A percentile compares a stretch with the other conserved stretches of the same genome.
phyloP scores from a whole-genome alignment of 2,113 vertebrate species.

The Recurvirostra avosetta region DNA sequence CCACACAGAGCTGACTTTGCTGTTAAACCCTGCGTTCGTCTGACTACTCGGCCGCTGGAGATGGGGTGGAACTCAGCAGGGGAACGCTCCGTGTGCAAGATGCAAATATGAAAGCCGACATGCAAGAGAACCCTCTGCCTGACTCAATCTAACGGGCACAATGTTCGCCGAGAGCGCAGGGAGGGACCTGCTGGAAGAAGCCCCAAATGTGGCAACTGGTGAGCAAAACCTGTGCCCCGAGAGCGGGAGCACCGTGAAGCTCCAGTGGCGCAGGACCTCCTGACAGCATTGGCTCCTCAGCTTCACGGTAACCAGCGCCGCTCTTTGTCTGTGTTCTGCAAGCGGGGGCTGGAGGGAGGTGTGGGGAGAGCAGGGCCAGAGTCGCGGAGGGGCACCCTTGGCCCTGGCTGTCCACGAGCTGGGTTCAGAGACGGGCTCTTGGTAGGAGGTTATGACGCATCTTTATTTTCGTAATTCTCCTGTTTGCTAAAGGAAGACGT shows the following conservation, averaged over 20 bases:
- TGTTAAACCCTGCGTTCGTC: neutral
- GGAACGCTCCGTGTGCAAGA: neutral
- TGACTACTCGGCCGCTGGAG: neutral
- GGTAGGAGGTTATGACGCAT: neutral
- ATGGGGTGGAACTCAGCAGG: neutral
- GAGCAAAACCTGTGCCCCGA: neutral
- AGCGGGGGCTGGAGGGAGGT: neutral
- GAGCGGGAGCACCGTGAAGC: neutral
- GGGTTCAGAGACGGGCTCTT: neutral
- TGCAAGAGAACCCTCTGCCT: neutral
- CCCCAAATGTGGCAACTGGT: neutral
- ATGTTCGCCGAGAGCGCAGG: too few relatives aligned
- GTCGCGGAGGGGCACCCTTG: neutral
- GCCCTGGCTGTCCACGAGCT: neutral
- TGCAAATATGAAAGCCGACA: neutral
- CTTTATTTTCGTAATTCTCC: neutral
- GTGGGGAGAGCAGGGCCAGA: neutral
- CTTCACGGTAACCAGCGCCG: neutral
- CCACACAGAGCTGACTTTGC: neutral
- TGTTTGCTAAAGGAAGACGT: neutral
- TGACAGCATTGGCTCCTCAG: neutral
- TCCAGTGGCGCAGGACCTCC: rapidly evolving
- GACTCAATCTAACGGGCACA: neutral
- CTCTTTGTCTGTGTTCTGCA: neutral
- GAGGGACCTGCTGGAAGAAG: neutral